These are phyloP conservation scores for Scaptomyza graminum DNA, from an alignment of 1,140 invertebrate genomes.

Conservation along the genomic window DNA sequence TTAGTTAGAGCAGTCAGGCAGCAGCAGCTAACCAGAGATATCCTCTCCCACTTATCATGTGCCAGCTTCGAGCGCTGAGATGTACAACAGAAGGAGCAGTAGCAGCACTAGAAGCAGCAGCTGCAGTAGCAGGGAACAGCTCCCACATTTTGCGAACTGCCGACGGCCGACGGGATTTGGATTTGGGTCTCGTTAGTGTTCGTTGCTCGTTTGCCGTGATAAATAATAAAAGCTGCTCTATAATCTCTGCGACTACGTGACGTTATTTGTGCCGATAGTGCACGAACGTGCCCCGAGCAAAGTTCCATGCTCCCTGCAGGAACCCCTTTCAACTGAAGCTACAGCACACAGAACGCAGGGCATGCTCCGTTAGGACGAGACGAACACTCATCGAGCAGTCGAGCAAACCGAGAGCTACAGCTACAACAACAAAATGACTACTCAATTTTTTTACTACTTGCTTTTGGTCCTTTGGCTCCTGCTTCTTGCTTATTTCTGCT, in stretches of 20 bases:
- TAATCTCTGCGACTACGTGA: conserved; percentile 84
- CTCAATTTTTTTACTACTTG: conserved; percentile 61
- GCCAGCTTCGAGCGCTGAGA: neutral
- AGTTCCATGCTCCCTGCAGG: neutral
- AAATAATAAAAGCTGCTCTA: conserved; percentile 83
- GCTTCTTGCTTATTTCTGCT: conserved; percentile 4
- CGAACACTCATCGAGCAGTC: conserved; percentile 8
- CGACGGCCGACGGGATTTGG: conserved; percentile 75
- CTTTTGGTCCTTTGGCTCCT: conserved; percentile 31
- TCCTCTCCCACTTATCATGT: neutral
- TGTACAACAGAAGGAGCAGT: neutral
- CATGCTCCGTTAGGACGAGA: conserved; percentile 61
- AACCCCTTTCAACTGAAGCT: conserved; percentile 29
- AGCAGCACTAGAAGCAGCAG: conserved; percentile 4
- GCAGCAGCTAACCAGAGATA: conserved; percentile 15
- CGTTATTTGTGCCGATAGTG: conserved; percentile 84
- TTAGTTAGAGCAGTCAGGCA: conserved; percentile 23
- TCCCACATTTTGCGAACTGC: conserved; percentile 22
- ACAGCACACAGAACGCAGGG: conserved; percentile 30
- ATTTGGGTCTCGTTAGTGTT: conserved; percentile 77
- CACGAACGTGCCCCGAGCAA: conserved; percentile 67
- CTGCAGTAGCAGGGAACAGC: conserved; percentile 3
- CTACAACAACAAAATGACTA: conserved; percentile 50
- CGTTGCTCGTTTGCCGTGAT: conserved; percentile 77
- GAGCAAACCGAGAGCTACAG: conserved; percentile 23